Percentiles rank a stretch among this genome's conserved stretches.
Conservation (phyloP, 2,888 invertebrate species). For the Sarcophaga rosellei region DNA sequence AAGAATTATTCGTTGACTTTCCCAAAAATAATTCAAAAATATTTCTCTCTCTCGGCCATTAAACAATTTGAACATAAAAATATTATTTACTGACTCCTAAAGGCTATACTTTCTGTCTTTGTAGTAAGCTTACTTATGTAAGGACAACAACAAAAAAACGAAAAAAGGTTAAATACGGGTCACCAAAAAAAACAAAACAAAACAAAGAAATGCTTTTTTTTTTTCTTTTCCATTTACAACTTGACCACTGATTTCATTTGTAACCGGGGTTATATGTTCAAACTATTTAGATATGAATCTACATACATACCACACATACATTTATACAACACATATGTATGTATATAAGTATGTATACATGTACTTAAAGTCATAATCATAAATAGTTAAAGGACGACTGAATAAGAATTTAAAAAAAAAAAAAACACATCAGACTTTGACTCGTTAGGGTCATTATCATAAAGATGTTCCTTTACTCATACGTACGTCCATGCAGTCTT, state of each 20-base stretch:
- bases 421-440: background rate
- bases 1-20: too few relatives aligned
- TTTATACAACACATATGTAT: background rate
- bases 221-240: constrained; percentile 5
- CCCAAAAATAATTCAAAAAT: too few relatives aligned
- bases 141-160: too few relatives aligned
- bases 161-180: constrained; percentile 32
- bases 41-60: too few relatives aligned
- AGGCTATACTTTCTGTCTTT: too few relatives aligned
- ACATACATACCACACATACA: background rate
- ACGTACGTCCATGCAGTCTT: background rate
- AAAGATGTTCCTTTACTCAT: constrained; percentile 8
- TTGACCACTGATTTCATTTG: constrained; percentile 31
- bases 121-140: too few relatives aligned
- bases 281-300: constrained; percentile 27
- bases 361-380: background rate
- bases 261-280: background rate
- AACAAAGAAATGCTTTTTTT: constrained; percentile 10
- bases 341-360: background rate
- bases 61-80: too few relatives aligned
- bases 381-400: background rate
- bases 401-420: too few relatives aligned
- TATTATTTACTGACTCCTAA: too few relatives aligned
- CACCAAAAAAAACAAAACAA: background rate
- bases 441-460: constrained; percentile 41